Base-by-base conservation (phyloP, 2,113 vertebrate genomes). In the Scatophagus argus region DNA sequence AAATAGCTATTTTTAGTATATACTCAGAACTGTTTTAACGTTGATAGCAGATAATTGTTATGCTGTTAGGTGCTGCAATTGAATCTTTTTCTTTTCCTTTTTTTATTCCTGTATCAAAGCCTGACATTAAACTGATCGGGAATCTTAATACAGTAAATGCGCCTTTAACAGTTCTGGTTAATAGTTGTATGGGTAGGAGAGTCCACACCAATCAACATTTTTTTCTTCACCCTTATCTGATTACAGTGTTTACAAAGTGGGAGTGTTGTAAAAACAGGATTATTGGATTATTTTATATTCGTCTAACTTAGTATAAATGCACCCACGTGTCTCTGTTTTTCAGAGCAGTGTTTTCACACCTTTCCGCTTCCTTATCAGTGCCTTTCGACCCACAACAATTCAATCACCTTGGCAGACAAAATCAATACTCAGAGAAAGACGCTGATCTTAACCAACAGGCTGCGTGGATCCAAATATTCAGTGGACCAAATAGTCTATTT, bases 211-310 rank as follows among this genome's bases (percentile, higher is more conserved):
- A 54, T 81, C 76, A 80, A 83, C 63, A 76, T 80, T 65, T 82
- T 81, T 72, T 77, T 70, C 68, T 52, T 60, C 21, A 36, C 34
- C 23, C 62, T 92, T 91, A 93, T 87, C 86, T 85, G 77, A 74
- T 81, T 65, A 43, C 78, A 88, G 79, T 88, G 85, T 91, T 92
- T 86, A 83, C 85, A 76, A 81, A 92, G 81, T 84, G 85, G 82
- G 88, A 89, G 82, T 74, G 77, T 36, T 88, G 69, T 85, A 79
- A 88, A 87, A 89, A 84, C 85, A 83, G 46, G 79, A 39, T 66
- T 63, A 52, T 47, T 14, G 29, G 76, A 88, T 81, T 75, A 77
- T 79, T 86, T 84, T 85, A 88, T 87, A 74, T 73, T 87, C 59
- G 60, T 79, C 54, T 55, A 76, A 61, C 43, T 62, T 60, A 49